These are phyloP conservation scores for Strix occidentalis DNA, from an alignment of 2,797 vertebrate genomes.

Conservation along the genomic window DNA sequence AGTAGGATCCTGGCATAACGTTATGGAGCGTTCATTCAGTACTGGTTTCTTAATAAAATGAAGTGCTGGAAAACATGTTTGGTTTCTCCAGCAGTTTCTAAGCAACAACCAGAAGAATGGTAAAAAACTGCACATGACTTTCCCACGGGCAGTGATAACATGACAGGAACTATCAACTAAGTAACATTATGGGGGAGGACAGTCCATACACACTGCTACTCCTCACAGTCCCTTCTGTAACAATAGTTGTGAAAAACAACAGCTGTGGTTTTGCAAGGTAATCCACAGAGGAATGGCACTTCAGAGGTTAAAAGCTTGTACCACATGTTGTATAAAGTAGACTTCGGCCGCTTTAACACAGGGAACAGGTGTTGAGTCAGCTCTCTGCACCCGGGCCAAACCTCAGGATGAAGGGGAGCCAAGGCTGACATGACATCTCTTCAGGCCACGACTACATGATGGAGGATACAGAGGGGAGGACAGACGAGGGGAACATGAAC, in stretches of 20 bases:
- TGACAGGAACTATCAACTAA: not conserved
- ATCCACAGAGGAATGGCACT: not conserved
- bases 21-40: not conserved
- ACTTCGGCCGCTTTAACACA: constrained; percentile 37
- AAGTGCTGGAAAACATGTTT: constrained; percentile 25
- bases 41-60: constrained; percentile 4
- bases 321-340: not conserved
- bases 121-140: not conserved
- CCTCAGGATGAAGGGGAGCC: not conserved
- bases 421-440: not conserved
- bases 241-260: not conserved
- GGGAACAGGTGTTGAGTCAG: constrained; percentile 25
- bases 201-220: rapidly evolving
- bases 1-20: not conserved
- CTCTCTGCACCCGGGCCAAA: not conserved
- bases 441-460: not conserved
- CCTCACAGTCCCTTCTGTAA: not conserved
- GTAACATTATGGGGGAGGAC: not conserved
- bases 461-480: not conserved
- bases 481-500: rapidly evolving
- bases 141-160: not conserved
- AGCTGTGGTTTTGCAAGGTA: not conserved
- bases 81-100: not conserved
- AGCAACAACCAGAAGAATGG: not conserved
- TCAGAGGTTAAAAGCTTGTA: constrained; percentile 10